Conservation (phyloP, 1,140 invertebrate genomes). For the Drosophila saltans region DNA sequence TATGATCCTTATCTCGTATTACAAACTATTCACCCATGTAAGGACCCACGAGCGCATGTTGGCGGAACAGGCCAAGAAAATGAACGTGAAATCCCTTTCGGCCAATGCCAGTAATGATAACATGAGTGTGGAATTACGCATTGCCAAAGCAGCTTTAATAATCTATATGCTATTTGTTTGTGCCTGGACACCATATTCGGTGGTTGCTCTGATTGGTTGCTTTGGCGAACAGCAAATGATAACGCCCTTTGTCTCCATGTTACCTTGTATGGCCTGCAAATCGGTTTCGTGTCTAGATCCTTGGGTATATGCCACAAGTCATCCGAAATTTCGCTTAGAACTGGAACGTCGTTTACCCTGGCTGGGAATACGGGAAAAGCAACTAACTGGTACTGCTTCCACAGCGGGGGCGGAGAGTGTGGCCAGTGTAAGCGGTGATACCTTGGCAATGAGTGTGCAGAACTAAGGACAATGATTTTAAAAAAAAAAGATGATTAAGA, state of each 20-base stretch:
- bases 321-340: slow-evolving; percentile 89
- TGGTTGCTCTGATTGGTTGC: slow-evolving; percentile 88
- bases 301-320: slow-evolving; percentile 91
- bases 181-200: slow-evolving; percentile 90
- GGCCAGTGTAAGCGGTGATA: slow-evolving; percentile 69
- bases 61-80: slow-evolving; percentile 90
- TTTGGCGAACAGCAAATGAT: slow-evolving; percentile 88
- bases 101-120: slow-evolving; percentile 87
- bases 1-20: slow-evolving; percentile 88
- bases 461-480: slow-evolving; percentile 40
- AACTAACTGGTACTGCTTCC: slow-evolving; percentile 24
- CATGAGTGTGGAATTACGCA: slow-evolving; percentile 88
- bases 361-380: slow-evolving; percentile 87
- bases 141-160: slow-evolving; percentile 90
- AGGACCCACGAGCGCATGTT: slow-evolving; percentile 91
- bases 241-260: slow-evolving; percentile 88
- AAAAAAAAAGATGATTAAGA: background rate
- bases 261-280: slow-evolving; percentile 89
- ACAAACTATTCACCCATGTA: slow-evolving; percentile 87
- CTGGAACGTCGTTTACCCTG: slow-evolving; percentile 88
- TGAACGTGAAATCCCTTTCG: slow-evolving; percentile 91
- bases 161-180: slow-evolving; percentile 90
- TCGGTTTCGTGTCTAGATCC: slow-evolving; percentile 90
- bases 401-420: slow-evolving; percentile 59
- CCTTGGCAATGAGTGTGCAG: slow-evolving; percentile 67